Conservation (phyloP, 2,888 invertebrate genomes). For the Spialia ferax region DNA sequence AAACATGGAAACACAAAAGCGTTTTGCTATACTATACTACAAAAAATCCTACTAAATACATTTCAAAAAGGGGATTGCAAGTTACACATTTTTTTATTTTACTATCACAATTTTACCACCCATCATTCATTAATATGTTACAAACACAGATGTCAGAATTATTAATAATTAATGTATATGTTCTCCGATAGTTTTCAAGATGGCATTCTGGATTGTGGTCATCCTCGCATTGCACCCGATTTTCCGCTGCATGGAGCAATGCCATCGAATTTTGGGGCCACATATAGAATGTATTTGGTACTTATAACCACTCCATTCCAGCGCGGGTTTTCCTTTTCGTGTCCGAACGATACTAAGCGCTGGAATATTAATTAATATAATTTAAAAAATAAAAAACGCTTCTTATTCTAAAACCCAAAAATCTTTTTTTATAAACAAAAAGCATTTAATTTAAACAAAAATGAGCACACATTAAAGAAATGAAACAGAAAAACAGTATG, state of each 20-base stretch:
- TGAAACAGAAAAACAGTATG: too few relatives aligned
- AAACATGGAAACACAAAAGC: not conserved
- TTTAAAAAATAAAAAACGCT: too few relatives aligned
- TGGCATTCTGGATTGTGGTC: slow-evolving; percentile 23
- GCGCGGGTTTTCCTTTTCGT: slow-evolving; percentile 33
- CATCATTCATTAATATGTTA: not conserved
- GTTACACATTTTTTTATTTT: not conserved
- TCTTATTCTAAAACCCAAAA: too few relatives aligned
- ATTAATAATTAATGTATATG: slow-evolving; percentile 39
- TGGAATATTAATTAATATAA: slow-evolving; percentile 14
- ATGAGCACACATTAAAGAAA: too few relatives aligned
- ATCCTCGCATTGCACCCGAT: slow-evolving; percentile 41
- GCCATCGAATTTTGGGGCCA: slow-evolving; percentile 22
- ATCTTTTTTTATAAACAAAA: too few relatives aligned
- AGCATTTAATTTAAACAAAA: too few relatives aligned
- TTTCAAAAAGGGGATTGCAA: too few relatives aligned
- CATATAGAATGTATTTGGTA: slow-evolving; percentile 33
- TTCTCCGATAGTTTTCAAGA: slow-evolving; percentile 30
- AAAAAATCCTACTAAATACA: too few relatives aligned
- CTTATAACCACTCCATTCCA: slow-evolving; percentile 28
- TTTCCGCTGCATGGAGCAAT: slow-evolving; percentile 36
- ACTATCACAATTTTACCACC: not conserved
- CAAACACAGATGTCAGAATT: not conserved
- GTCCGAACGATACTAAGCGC: slow-evolving; percentile 7
- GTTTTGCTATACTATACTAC: not conserved